These are phyloP conservation scores for Drosophila subpulchrella DNA, from an alignment of 1,140 invertebrate species.

Conservation along the genomic window DNA sequence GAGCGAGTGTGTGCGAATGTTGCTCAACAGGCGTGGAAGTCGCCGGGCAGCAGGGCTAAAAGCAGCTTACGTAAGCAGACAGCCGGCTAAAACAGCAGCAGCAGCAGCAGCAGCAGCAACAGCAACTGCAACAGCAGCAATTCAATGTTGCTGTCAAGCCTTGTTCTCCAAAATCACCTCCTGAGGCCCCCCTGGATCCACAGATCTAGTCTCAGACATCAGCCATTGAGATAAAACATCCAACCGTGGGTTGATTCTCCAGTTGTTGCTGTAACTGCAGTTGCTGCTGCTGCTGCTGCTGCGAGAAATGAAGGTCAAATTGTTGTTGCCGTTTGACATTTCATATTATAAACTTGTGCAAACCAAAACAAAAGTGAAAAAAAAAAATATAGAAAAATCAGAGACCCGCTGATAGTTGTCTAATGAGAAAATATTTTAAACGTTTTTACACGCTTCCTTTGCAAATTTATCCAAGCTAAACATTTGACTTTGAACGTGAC, in stretches of 20 bases:
- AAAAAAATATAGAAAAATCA: constrained; percentile 37
- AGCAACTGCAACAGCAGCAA: constrained; percentile 50
- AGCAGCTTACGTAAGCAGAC: constrained; percentile 71
- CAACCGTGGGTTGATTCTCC: constrained; percentile 63
- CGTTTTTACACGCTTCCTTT: constrained; percentile 81
- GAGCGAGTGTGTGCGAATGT: constrained; percentile 53
- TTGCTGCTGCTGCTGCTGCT: constrained; percentile 59
- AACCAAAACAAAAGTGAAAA: constrained; percentile 37
- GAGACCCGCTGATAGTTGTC: constrained; percentile 61
- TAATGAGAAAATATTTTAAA: constrained; percentile 83
- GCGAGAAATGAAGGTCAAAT: constrained; percentile 76
- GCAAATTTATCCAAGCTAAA: constrained; percentile 71
- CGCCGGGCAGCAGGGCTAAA: constrained; percentile 46
- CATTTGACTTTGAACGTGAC: constrained; percentile 83
- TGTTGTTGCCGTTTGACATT: constrained; percentile 74
- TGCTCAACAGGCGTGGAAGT: constrained; percentile 69
- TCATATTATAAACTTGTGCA: constrained; percentile 75
- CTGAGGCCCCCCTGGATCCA: constrained; percentile 32
- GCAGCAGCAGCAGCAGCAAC: constrained; percentile 33
- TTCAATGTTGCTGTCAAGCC: constrained; percentile 77
- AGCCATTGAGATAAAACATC: constrained; percentile 59
- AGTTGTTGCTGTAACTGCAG: constrained; percentile 42
- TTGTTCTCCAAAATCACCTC: constrained; percentile 17
- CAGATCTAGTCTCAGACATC: constrained; percentile 71
- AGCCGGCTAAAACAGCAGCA: constrained; percentile 40